phyloP scores from a whole-genome alignment of 2,888 invertebrate genomes.

The Drosophila percnosoma region DNA sequence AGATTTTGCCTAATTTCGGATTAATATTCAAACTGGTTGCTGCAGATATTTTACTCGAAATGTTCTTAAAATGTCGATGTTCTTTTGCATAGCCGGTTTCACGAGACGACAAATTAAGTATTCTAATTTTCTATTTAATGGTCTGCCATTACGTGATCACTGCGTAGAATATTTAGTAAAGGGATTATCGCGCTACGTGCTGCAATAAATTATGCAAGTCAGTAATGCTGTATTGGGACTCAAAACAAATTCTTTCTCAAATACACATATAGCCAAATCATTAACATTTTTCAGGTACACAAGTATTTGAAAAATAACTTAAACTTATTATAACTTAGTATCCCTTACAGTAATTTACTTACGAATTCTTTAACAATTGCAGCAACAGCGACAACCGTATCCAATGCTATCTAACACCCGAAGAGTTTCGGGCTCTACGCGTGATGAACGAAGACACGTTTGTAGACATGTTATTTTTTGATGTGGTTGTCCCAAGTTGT shows the following conservation, averaged over 20 bases:
- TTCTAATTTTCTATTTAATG: constrained; percentile 32
- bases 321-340: background rate
- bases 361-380: constrained; percentile 37
- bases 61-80: constrained; percentile 3
- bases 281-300: background rate
- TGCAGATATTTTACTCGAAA: constrained; percentile 2
- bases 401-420: constrained; percentile 49
- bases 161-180: constrained; percentile 1
- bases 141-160: background rate
- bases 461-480: constrained; percentile 49
- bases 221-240: background rate
- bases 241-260: background rate
- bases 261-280: background rate
- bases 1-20: constrained; percentile 12
- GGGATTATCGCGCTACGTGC: background rate
- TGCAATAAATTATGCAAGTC: background rate
- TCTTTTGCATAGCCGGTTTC: constrained; percentile 55
- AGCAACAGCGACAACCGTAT: constrained; percentile 45
- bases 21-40: constrained; percentile 32
- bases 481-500: constrained; percentile 22
- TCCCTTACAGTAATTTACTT: constrained; percentile 5
- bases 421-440: constrained; percentile 62
- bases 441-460: constrained; percentile 73
- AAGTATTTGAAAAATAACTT: background rate
- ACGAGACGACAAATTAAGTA: constrained; percentile 31